Conservation (phyloP, 2,888 invertebrate species). For the Griposia aprilina region DNA sequence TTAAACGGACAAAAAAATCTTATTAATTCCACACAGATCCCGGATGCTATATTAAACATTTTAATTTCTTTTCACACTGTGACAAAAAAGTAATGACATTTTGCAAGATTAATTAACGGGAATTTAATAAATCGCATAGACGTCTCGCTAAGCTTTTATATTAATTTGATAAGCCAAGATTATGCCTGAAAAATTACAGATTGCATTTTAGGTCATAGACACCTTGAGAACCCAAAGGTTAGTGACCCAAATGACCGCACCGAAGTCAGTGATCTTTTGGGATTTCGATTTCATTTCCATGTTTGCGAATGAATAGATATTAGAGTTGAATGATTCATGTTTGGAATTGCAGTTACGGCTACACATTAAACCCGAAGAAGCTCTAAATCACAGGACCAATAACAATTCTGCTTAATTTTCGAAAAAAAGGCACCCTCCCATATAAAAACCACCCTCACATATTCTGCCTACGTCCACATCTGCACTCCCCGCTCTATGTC, state of each 20-base stretch:
- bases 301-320: constrained; percentile 4
- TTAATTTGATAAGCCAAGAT: constrained; percentile 24
- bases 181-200: constrained; percentile 36
- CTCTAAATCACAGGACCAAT: neutral
- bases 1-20: constrained; percentile 45
- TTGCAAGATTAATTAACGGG: constrained; percentile 60
- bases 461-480: constrained; percentile 56
- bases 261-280: constrained; percentile 19
- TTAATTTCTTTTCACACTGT: constrained; percentile 43
- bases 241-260: constrained; percentile 28
- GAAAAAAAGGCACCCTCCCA: neutral
- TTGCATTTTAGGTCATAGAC: constrained; percentile 44
- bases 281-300: constrained; percentile 37
- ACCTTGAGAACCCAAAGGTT: constrained; percentile 23
- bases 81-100: constrained; percentile 44
- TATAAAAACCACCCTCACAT: constrained; percentile 14
- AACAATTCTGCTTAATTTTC: neutral
- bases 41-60: constrained; percentile 33
- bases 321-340: neutral
- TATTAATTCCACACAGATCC: constrained; percentile 41
- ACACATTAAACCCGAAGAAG: neutral
- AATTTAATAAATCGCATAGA: constrained; percentile 46
- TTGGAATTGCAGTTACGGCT: too few species aligned
- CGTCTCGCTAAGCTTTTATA: constrained; percentile 28
- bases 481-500: constrained; percentile 71